A percentile compares a stretch with the other conserved stretches of the same genome.
Evolutionary conservation across 2,888 invertebrate genomes (phyloP).

Genomic region (Callosobruchus maculatus): DNA sequence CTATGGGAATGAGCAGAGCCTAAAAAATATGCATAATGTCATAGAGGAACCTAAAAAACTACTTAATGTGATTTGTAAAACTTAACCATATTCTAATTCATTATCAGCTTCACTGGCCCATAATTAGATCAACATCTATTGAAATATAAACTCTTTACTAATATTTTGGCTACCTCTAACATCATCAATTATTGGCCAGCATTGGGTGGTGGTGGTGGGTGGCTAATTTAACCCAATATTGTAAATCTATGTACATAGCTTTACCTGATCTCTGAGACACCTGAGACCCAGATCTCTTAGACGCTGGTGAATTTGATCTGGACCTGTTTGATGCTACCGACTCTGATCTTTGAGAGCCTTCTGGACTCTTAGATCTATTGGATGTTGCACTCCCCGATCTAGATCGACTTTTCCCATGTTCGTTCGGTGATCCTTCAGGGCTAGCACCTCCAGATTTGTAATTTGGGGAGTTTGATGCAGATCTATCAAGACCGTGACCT

Average conservation of each 20-base stretch:
- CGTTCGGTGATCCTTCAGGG: slow-evolving; percentile 18
- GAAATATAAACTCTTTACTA: no score
- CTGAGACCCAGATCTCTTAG: slow-evolving; percentile 32
- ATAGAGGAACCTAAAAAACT: no score
- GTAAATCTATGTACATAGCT: background rate
- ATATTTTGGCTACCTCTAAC: no score
- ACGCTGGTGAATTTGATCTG: slow-evolving; percentile 27
- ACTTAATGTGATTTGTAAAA: no score
- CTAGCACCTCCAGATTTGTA: slow-evolving; percentile 25
- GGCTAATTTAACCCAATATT: background rate
- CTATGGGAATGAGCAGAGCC: background rate
- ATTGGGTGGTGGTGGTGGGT: no score
- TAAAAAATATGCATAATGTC: no score
- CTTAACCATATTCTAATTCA: no score
- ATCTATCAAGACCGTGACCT: slow-evolving; percentile 41
- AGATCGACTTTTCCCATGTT: slow-evolving; percentile 17
- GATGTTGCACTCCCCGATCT: slow-evolving; percentile 25
- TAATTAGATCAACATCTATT: no score
- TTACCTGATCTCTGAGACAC: slow-evolving; percentile 18
- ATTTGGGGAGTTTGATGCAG: slow-evolving; percentile 38
- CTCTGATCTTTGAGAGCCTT: slow-evolving; percentile 20
- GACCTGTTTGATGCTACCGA: slow-evolving; percentile 48
- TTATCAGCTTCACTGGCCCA: no score
- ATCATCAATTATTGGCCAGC: no score
- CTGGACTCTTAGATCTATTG: slow-evolving; percentile 28